These are phyloP conservation scores for Australoheros scitulus DNA, from an alignment of 2,113 vertebrate genomes.

Conservation along the genomic window DNA sequence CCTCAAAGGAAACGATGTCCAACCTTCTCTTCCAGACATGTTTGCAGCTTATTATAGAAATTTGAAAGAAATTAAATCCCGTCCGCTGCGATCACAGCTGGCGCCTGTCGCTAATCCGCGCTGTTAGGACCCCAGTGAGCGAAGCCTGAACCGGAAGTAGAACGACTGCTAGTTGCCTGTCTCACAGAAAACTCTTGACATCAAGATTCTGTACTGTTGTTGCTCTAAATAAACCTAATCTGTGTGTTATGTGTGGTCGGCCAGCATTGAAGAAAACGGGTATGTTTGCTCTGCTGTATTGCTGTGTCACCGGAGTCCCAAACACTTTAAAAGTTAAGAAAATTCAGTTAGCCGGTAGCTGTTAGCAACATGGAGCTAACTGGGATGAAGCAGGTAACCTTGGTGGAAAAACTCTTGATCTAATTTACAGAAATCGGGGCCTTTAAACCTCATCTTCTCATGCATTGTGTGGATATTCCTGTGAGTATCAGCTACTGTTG, in stretches of 20 bases:
- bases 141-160: slow-evolving; percentile 63
- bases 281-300: background rate
- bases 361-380: slow-evolving; percentile 34
- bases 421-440: background rate
- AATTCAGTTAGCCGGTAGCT: background rate
- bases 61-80: background rate
- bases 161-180: slow-evolving; percentile 39
- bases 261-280: slow-evolving; percentile 3
- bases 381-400: background rate
- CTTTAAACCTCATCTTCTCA: background rate
- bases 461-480: background rate
- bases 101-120: slow-evolving; percentile 31
- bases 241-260: background rate
- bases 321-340: background rate
- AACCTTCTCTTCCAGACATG: slow-evolving; percentile 85
- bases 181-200: background rate
- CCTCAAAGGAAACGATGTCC: background rate
- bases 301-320: fast-evolving
- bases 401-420: background rate
- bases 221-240: background rate
- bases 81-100: background rate
- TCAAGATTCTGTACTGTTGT: background rate
- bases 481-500: too few species aligned
- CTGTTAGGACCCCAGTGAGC: slow-evolving; percentile 62
- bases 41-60: background rate